phyloP scores from a whole-genome alignment of 2,797 vertebrate species.

The Channallabes apus region DNA sequence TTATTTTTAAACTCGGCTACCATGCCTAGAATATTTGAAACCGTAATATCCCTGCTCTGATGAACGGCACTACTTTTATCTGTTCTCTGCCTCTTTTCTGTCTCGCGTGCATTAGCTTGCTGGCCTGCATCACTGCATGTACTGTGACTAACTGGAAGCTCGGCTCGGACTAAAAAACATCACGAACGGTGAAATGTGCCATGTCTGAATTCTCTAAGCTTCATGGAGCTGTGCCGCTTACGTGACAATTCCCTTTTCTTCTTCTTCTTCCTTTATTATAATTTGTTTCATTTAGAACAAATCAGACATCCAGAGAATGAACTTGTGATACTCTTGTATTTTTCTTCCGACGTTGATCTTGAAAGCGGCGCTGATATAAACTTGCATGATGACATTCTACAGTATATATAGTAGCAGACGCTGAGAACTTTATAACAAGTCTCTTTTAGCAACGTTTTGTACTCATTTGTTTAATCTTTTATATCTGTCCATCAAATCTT shows the following conservation, averaged over 20 bases:
- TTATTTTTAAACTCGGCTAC: background rate
- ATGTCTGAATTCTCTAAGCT: constrained; percentile 55
- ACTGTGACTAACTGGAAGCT: constrained; percentile 54
- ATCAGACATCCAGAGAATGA: constrained; percentile 65
- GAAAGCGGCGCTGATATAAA: constrained; percentile 61
- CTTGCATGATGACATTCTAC: constrained; percentile 75
- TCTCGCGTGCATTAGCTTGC: constrained; percentile 31
- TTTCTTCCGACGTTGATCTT: constrained; percentile 74
- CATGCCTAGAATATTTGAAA: background rate
- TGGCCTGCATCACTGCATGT: constrained; percentile 64
- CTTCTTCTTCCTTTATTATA: constrained; percentile 18
- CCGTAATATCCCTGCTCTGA: constrained; percentile 10
- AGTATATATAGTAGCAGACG: constrained; percentile 64
- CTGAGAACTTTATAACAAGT: constrained; percentile 73
- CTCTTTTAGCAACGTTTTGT: constrained; percentile 81
- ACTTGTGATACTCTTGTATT: constrained; percentile 75
- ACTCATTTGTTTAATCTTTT: constrained; percentile 73
- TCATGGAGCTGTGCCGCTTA: constrained; percentile 52
- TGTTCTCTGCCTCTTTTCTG: constrained; percentile 19
- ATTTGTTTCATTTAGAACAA: constrained; percentile 54
- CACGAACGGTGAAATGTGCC: constrained; percentile 40
- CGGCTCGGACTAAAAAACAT: constrained; percentile 26
- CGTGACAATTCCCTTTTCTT: constrained; percentile 39
- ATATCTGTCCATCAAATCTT: constrained; percentile 69
- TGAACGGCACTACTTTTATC: constrained; percentile 3